phyloP scores from a whole-genome alignment of 2,113 vertebrate species.

The Thamnaconus septentrionalis region DNA sequence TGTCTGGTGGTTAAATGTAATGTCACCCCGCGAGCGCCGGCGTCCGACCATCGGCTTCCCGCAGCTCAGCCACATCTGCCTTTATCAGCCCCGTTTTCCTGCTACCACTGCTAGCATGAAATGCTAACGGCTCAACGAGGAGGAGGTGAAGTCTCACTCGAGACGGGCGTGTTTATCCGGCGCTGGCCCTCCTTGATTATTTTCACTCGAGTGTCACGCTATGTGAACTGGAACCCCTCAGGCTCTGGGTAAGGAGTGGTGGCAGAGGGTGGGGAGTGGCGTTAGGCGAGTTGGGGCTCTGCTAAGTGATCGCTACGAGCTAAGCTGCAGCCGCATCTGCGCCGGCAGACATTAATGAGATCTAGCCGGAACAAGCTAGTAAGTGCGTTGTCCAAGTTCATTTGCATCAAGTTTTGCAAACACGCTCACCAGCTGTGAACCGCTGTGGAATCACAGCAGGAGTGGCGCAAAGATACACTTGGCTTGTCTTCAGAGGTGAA shows the following conservation, averaged over 20 bases:
- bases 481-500: slow-evolving; percentile 7
- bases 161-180: slow-evolving; percentile 14
- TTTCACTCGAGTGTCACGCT: slow-evolving; percentile 42
- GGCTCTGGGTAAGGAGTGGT: slow-evolving; percentile 39
- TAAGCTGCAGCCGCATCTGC: slow-evolving; percentile 34
- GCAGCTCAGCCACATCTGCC: slow-evolving; percentile 51
- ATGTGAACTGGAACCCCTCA: slow-evolving; percentile 42
- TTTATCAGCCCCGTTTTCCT: slow-evolving; percentile 49
- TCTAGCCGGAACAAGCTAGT: slow-evolving; percentile 42
- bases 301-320: slow-evolving; percentile 40
- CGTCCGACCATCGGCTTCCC: slow-evolving; percentile 30
- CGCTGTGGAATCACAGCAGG: background rate
- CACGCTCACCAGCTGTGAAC: slow-evolving; percentile 8
- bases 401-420: slow-evolving; percentile 33
- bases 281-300: slow-evolving; percentile 20
- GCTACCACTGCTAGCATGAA: slow-evolving; percentile 35
- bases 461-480: background rate
- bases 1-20: background rate
- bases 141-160: slow-evolving; percentile 7
- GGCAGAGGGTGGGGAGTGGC: no score
- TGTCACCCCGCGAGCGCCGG: slow-evolving; percentile 22
- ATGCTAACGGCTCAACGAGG: slow-evolving; percentile 36
- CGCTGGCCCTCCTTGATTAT: slow-evolving; percentile 42
- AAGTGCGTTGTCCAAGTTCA: slow-evolving; percentile 37
- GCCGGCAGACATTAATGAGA: slow-evolving; percentile 38